Conservation (phyloP, 2,888 invertebrate species). For the Lasioglossum calceatum region DNA sequence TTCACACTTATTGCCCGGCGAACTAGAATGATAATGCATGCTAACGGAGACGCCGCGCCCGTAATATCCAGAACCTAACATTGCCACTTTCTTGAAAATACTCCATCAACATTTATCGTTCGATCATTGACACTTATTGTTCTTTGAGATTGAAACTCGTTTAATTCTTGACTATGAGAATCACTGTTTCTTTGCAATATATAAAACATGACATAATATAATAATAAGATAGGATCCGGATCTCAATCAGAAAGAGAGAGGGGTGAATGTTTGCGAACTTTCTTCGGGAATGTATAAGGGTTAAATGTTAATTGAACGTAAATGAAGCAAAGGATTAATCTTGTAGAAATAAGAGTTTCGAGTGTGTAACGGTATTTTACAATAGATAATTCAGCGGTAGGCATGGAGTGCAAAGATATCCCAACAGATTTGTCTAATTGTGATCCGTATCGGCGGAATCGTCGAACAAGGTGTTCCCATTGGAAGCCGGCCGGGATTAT, state of each 20-base stretch:
- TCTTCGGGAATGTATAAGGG: no score
- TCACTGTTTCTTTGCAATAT: no score
- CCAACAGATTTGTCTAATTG: neutral
- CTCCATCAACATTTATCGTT: neutral
- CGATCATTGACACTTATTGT: neutral
- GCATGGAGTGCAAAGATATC: neutral
- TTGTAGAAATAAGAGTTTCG: neutral
- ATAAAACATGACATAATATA: no score
- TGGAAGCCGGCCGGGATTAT: conserved; percentile 22
- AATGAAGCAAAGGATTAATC: neutral
- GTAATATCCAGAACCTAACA: neutral
- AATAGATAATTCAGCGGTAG: neutral
- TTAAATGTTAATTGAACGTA: no score
- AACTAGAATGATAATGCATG: neutral
- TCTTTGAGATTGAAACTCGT: no score
- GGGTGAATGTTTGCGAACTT: no score
- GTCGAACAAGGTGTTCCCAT: neutral
- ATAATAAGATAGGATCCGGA: no score
- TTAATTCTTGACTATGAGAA: no score
- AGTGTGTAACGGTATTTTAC: neutral
- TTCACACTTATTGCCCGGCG: neutral
- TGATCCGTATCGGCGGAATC: neutral
- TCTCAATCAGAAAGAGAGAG: no score
- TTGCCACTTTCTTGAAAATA: neutral
- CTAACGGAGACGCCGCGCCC: neutral